Conservation (phyloP, 2,113 vertebrate genomes). For the Petaurus breviceps region DNA sequence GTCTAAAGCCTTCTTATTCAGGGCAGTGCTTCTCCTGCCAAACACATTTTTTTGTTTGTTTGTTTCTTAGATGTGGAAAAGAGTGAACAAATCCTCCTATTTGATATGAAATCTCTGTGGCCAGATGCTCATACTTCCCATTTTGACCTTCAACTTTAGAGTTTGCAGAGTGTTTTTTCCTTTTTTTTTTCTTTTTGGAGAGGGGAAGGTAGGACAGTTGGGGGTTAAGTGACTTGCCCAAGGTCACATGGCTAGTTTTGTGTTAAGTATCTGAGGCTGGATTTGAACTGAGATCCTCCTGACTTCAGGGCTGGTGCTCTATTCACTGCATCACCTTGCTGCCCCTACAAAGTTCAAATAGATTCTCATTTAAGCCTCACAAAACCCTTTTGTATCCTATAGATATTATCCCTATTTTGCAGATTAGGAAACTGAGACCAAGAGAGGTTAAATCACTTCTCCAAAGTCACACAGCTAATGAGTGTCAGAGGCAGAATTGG, state of each 20-base stretch:
- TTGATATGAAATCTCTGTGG: not conserved
- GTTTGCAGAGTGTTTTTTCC: not conserved
- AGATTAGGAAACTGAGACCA: not conserved
- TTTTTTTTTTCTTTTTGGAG: too few species aligned
- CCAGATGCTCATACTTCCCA: not conserved
- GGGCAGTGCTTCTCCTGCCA: not conserved
- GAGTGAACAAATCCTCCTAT: not conserved
- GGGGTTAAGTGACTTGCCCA: too few species aligned
- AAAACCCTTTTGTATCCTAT: too few species aligned
- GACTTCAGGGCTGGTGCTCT: too few species aligned
- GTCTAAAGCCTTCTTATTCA: not conserved
- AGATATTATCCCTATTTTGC: not conserved
- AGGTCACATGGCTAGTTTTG: too few species aligned
- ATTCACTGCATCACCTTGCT: too few species aligned
- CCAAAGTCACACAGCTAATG: not conserved
- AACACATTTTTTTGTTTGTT: not conserved
- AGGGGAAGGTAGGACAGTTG: too few species aligned
- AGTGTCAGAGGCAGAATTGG: not conserved
- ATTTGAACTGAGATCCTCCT: too few species aligned
- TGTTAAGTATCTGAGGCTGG: too few species aligned
- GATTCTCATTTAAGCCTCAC: not conserved
- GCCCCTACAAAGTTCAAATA: too few species aligned
- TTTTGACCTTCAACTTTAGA: not conserved
- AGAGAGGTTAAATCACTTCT: not conserved
- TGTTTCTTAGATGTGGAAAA: not conserved